These are phyloP conservation scores for Dasyurus viverrinus DNA, from an alignment of 2,113 vertebrate genomes.

Conservation along the genomic window DNA sequence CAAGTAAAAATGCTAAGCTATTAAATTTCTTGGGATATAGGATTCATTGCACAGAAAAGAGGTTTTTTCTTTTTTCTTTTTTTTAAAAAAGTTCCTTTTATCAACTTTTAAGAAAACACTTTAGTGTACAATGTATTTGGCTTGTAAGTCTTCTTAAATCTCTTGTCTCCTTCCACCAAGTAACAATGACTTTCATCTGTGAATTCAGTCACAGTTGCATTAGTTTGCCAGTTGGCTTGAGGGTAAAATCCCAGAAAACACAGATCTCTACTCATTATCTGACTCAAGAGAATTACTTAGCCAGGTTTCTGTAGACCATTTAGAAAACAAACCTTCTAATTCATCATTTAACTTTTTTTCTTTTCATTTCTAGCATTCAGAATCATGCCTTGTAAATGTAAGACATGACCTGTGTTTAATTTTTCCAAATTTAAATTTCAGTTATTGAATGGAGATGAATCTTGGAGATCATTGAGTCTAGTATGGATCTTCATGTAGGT, in stretches of 20 bases:
- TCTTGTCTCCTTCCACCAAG: slow-evolving; percentile 42
- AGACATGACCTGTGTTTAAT: background rate
- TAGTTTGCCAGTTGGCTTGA: slow-evolving; percentile 21
- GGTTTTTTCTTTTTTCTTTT: too few relatives aligned
- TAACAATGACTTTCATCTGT: slow-evolving; percentile 12
- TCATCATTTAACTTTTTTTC: background rate
- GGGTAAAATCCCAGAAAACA: slow-evolving; percentile 6
- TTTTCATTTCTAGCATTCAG: background rate
- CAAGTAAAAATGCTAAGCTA: slow-evolving; percentile 53
- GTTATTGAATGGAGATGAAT: background rate
- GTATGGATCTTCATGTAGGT: background rate
- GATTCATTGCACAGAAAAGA: slow-evolving; percentile 47
- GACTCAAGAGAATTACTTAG: slow-evolving; percentile 15
- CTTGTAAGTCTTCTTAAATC: slow-evolving; percentile 43
- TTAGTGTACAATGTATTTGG: slow-evolving; percentile 43
- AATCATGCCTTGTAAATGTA: background rate
- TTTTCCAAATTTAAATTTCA: background rate
- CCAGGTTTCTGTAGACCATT: background rate
- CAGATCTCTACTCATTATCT: slow-evolving; percentile 8
- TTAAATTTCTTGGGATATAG: slow-evolving; percentile 54
- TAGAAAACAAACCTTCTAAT: background rate
- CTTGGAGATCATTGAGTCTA: background rate
- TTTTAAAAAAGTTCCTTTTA: slow-evolving; percentile 64
- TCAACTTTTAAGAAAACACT: slow-evolving; percentile 56
- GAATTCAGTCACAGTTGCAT: slow-evolving; percentile 8